phyloP scores from a whole-genome alignment of 2,888 invertebrate genomes.

The Apotomis turbidana region DNA sequence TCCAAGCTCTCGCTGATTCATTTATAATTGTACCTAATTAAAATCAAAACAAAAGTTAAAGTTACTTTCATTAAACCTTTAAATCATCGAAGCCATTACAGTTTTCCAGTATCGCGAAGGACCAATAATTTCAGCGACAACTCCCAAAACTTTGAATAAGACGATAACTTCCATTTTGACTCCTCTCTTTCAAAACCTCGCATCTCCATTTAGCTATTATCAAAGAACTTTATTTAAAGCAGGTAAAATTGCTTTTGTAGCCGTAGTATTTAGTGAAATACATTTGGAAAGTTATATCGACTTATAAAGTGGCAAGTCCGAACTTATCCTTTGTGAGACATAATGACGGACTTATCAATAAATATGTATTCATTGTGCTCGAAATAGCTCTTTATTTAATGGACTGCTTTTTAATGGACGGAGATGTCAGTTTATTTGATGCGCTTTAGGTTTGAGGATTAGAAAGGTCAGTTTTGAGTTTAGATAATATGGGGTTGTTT shows the following conservation, averaged over 20 bases:
- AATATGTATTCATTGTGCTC: constrained; percentile 17
- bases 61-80: constrained; percentile 1
- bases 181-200: not conserved
- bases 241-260: not conserved
- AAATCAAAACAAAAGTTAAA: not conserved
- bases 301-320: constrained; percentile 14
- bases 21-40: not conserved
- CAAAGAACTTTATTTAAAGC: not conserved
- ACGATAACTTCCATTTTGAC: constrained; percentile 22
- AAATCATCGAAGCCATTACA: constrained; percentile 18
- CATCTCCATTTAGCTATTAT: not conserved
- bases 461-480: not conserved
- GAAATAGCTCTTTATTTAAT: constrained; percentile 20
- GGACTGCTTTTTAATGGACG: constrained; percentile 28
- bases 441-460: not conserved
- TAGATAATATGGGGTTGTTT: no score
- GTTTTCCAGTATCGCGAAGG: constrained; percentile 17
- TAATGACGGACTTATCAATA: constrained; percentile 26
- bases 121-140: constrained; percentile 19
- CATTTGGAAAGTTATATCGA: not conserved
- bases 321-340: constrained; percentile 17
- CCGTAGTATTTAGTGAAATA: not conserved
- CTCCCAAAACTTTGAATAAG: constrained; percentile 17
- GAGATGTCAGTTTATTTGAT: constrained; percentile 17
- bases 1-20: no score